Base-by-base conservation (phyloP, 2,888 invertebrate genomes). In the Schizotus pectinicornis region DNA sequence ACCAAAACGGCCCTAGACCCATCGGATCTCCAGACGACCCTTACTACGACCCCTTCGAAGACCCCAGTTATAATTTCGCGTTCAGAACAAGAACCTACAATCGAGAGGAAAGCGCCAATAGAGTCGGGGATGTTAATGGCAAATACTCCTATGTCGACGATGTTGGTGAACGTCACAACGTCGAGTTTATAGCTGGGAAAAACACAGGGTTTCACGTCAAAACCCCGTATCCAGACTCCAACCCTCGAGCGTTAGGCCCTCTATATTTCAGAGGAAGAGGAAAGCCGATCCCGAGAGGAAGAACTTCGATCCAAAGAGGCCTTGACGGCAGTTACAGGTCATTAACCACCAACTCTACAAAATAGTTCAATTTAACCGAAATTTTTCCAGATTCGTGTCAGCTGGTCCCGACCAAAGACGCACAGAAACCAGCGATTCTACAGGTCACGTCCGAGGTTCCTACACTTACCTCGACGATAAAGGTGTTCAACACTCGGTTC, bases 381-480 rank as follows among this genome's bases (percentile, higher is more conserved):
- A 39, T 30, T 7, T 49, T 58, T 62, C 8, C 68, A 88, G 89
- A 70, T 88, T 90, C 65, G 87, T 89, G 66, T 87, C 90, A 32
- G 87, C 89, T 6, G 90, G 90, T 1, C 91, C 91, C 0, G 91
- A 91, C 72, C 90, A 90, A 72, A 83, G 90, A 64, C 80, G 91
- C 56, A 87, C 89, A 0, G 91, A 91, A 77, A 86, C 86, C 63
- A 89, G 89, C 61, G 90, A 89, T 62, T 81, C 89, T 0, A 84
- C 85, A 52, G 90, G 90, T 9, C 84, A 90, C 63, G 89, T 90
- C 1, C 80, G 89, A 63, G 91, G 91, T 32, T 89, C 90, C 0
- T 91, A 90, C 80, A 89, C 90, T 0, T 91, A 89, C 74, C 77
- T 91, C 11, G 91, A 91, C 66, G 90, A 91, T 70, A 90, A 90